phyloP scores from a whole-genome alignment of 2,888 invertebrate genomes.

The Molorchus minor region DNA sequence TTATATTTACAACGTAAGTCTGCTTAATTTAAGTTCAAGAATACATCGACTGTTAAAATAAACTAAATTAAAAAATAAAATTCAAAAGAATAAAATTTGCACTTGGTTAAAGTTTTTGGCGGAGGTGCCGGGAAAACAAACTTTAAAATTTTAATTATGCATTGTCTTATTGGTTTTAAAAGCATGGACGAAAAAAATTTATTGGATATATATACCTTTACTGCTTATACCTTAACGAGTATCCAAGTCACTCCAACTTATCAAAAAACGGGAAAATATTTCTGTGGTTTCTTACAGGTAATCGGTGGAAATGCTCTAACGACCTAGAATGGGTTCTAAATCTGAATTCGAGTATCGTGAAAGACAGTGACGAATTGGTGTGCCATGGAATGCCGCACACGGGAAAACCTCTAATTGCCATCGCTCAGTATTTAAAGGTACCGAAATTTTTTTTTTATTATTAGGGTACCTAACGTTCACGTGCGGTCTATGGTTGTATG shows the following conservation, averaged over 20 bases:
- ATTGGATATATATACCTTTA: neutral
- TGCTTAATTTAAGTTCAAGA: too few species aligned
- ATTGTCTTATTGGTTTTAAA: too few species aligned
- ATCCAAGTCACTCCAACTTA: neutral
- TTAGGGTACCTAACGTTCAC: neutral
- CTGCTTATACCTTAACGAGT: neutral
- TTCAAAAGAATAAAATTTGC: neutral
- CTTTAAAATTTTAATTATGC: neutral
- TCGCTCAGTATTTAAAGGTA: constrained; percentile 73
- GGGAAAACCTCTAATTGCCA: constrained; percentile 71
- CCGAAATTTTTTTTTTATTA: constrained; percentile 40
- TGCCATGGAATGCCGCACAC: constrained; percentile 70
- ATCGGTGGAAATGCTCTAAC: constrained; percentile 74
- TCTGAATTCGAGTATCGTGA: constrained; percentile 65
- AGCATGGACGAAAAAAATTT: constrained; percentile 3
- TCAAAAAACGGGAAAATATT: neutral
- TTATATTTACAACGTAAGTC: constrained; percentile 26
- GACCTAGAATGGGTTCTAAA: constrained; percentile 72
- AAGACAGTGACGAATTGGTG: constrained; percentile 68
- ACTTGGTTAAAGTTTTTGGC: neutral
- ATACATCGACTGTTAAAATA: neutral
- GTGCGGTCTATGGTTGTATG: neutral
- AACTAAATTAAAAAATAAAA: neutral
- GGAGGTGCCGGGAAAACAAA: neutral
- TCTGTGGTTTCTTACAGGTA: constrained; percentile 64